phyloP scores from a whole-genome alignment of 2,888 invertebrate species.

The Mylabris sibirica region DNA sequence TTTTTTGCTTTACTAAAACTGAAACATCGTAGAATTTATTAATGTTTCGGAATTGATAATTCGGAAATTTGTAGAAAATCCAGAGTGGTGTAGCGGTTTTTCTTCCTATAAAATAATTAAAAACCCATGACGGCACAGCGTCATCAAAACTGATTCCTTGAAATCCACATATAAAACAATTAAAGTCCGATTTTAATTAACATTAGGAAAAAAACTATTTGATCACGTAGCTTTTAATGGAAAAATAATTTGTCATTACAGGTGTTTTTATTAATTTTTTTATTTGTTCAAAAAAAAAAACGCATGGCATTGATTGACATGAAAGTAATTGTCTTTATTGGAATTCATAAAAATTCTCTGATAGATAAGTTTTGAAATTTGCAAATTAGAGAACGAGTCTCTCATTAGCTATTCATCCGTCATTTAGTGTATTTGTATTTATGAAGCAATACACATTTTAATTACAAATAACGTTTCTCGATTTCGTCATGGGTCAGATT shows the following conservation, averaged over 20 bases:
- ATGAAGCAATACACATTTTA: background rate
- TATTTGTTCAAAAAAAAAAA: too few species aligned
- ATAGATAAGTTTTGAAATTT: background rate
- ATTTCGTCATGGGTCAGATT: conserved; percentile 28
- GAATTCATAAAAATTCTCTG: background rate
- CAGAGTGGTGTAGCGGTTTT: background rate
- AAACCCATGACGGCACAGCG: too few species aligned
- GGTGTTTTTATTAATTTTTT: too few species aligned
- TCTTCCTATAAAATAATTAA: too few species aligned
- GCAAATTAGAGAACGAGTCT: background rate
- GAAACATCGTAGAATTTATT: background rate
- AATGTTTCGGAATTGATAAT: background rate
- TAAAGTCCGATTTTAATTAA: too few species aligned
- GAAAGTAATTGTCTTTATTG: background rate
- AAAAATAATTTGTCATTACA: too few species aligned
- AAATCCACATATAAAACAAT: too few species aligned
- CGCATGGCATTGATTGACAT: background rate
- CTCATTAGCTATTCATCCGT: background rate
- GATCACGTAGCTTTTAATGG: too few species aligned
- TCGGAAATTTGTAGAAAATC: background rate
- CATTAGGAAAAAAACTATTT: too few species aligned
- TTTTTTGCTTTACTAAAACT: background rate
- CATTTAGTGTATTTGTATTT: background rate
- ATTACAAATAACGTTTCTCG: background rate
- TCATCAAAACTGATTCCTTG: too few species aligned